phyloP scores from a whole-genome alignment of 2,797 vertebrate genomes.

The Atherinosoma microstoma region DNA sequence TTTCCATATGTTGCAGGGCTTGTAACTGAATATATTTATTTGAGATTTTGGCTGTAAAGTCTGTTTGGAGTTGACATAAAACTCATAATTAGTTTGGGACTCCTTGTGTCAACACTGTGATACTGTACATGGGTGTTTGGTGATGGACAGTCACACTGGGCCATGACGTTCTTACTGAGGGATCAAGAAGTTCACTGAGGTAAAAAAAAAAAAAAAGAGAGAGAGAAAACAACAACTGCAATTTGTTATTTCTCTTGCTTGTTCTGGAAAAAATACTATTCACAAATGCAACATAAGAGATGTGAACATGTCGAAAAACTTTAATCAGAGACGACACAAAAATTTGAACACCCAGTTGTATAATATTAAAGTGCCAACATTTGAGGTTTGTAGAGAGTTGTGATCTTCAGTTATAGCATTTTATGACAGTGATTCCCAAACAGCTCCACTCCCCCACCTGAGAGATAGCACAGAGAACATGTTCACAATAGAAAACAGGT shows the following conservation, averaged over 20 bases:
- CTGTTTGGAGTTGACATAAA: background rate
- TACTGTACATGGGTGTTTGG: slow-evolving; percentile 9
- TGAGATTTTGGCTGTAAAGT: background rate
- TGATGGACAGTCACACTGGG: slow-evolving; percentile 19
- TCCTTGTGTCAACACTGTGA: background rate
- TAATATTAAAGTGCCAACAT: slow-evolving; percentile 1
- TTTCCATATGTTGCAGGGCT: background rate
- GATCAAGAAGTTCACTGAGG: slow-evolving; percentile 18
- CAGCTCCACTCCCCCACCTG: slow-evolving; percentile 1
- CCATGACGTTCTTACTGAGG: background rate
- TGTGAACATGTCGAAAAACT: background rate
- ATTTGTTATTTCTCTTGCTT: slow-evolving; percentile 16
- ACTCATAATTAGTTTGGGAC: background rate
- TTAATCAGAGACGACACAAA: slow-evolving; percentile 18
- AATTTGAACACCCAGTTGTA: slow-evolving; percentile 7
- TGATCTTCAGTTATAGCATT: slow-evolving; percentile 17
- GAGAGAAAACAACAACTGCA: background rate
- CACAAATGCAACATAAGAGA: background rate
- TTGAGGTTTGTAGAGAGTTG: slow-evolving; percentile 1
- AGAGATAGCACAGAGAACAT: slow-evolving; percentile 22
- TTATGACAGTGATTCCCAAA: slow-evolving; percentile 35
- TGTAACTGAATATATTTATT: background rate
- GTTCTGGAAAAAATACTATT: slow-evolving; percentile 6
- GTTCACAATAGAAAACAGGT: slow-evolving; percentile 35
- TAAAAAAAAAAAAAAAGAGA: slow-evolving; percentile 1